Evolutionary conservation across 2,113 vertebrate species (phyloP), one percentile per base, ranked within the genome.

Genomic region (Guaruba guarouba): DNA sequence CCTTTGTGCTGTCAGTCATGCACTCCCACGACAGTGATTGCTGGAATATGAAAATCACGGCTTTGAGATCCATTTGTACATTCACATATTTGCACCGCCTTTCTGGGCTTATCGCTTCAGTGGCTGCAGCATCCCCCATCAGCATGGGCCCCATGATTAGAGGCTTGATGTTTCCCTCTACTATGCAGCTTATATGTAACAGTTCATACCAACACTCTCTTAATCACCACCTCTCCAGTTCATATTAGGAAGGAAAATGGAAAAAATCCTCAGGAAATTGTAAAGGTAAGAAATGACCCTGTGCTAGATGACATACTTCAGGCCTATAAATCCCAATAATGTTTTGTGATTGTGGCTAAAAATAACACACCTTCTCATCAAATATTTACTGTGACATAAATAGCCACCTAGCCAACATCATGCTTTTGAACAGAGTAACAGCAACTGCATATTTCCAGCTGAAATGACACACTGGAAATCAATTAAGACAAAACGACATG

Each of bases 1-100:
- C 91, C 54, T 96, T 86, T 82, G 64, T 92, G 93, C 80, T 96
- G 95, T 94, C 96, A 88, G 75, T 96, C 96, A 90, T 31, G 31
- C 61, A 80, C 61, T 95, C 48, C 92, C 88, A 91, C 29, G 0
- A 81, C 80, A 82, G 93, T 22, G 59, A 70, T 88, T 82, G 84
- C 87, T 51, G 64, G 81, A 86, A 95, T 94, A 93, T 68, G 62
- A 95, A 92, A 89, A 96, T 74, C 48, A 39, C 5, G 7, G 77
- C 49, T 87, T 46, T 90, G 81, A 96, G 68, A 74, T 70, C 61
- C 83, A 52, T 89, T 87, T 80, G 71, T 68, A 78, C 70, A 14
- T 82, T 49, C 85, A 61, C 7, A 1, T 54, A 57, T 81, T 67
- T 37, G 62, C 84, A 91, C 43, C 54, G n/a, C 25, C 48, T 80